Evolutionary conservation across 2,797 vertebrate species (phyloP).

Genomic region (Lutjanus argentimaculatus): DNA sequence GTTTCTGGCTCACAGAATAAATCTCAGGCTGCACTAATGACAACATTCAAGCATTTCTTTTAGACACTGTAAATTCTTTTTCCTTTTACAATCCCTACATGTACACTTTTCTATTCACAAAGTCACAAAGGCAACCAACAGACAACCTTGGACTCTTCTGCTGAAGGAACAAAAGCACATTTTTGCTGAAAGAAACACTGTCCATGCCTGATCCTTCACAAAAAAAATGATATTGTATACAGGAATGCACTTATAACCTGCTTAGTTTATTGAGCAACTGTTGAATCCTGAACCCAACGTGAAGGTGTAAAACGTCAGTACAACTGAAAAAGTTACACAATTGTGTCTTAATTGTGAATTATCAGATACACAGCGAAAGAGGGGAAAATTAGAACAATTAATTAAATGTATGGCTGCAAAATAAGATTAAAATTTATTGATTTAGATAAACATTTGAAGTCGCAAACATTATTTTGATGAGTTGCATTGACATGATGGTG

Average conservation of each 20-base stretch:
- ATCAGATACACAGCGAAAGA: background rate
- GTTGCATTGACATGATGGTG: too few relatives aligned
- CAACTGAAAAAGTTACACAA: background rate
- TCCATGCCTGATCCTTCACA: background rate
- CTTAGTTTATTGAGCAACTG: background rate
- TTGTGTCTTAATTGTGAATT: background rate
- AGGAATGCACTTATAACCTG: background rate
- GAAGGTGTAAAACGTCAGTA: background rate
- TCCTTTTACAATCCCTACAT: background rate
- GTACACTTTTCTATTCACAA: background rate
- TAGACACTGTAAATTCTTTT: background rate
- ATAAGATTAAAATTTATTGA: too few relatives aligned
- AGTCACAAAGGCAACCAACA: background rate
- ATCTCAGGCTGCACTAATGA: background rate
- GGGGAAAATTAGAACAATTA: background rate
- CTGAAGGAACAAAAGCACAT: background rate
- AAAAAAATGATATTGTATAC: background rate
- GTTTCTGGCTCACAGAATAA: constrained; percentile 21
- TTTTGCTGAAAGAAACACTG: background rate
- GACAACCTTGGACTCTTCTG: background rate
- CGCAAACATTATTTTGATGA: too few relatives aligned
- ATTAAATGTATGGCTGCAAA: too few relatives aligned
- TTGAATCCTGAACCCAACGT: background rate
- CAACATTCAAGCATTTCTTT: constrained; percentile 3
- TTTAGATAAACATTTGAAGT: too few relatives aligned